Conservation (phyloP, 2,113 vertebrate species). For the Misgurnus mizolepis region DNA sequence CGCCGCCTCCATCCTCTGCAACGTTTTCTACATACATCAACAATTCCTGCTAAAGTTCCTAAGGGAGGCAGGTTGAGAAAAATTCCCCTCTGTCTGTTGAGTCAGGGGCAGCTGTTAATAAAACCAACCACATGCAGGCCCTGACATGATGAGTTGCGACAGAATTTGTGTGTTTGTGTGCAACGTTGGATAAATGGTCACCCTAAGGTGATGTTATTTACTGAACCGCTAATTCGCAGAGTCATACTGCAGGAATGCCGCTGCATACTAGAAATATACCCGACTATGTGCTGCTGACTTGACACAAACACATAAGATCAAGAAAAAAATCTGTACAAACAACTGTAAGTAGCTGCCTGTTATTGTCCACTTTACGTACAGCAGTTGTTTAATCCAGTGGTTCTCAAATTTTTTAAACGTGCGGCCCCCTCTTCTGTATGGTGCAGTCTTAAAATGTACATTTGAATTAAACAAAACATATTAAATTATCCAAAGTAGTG, state of each 20-base stretch:
- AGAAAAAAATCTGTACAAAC: no score
- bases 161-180: neutral
- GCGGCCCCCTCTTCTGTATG: no score
- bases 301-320: neutral
- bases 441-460: no score
- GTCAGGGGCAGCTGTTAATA: slow-evolving; percentile 16
- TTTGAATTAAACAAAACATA: no score
- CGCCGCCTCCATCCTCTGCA: neutral
- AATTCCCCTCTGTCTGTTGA: neutral
- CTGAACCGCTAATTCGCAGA: neutral
- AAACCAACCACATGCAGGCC: slow-evolving; percentile 1
- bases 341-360: no score
- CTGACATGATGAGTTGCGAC: neutral
- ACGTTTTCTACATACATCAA: neutral
- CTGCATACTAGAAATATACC: neutral
- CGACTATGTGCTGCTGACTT: neutral
- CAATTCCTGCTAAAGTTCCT: neutral
- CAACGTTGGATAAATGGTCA: slow-evolving; percentile 8
- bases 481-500: no score
- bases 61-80: neutral
- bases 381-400: no score
- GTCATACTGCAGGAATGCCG: neutral
- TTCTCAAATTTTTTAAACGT: no score
- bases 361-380: no score
- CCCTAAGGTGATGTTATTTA: slow-evolving; percentile 15